Conservation (phyloP, 1,140 invertebrate genomes). For the Leptinotarsa lineolata region DNA sequence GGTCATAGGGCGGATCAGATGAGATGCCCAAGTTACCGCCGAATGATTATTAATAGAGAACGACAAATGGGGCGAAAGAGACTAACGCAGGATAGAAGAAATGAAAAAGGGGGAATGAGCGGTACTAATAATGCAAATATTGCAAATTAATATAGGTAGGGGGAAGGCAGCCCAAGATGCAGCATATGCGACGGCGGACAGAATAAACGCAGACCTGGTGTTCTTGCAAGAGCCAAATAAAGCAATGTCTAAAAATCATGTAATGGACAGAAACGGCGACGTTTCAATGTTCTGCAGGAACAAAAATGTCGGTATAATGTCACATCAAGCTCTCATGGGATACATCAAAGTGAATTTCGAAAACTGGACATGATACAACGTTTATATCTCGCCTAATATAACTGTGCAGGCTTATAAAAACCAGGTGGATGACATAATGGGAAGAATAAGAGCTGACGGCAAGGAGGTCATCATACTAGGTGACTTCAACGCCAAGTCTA, state of each 20-base stretch:
- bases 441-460: background rate
- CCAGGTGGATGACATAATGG: background rate
- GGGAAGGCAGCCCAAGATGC: background rate
- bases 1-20: slow-evolving; percentile 1
- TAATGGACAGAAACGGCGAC: background rate
- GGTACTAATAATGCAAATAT: background rate
- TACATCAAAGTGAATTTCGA: background rate
- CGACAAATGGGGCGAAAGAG: too few species aligned
- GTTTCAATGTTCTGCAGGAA: background rate
- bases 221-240: background rate
- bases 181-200: background rate
- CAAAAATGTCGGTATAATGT: background rate
- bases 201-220: background rate
- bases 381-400: background rate
- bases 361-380: background rate
- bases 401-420: background rate
- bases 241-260: background rate
- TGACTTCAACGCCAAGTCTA: background rate
- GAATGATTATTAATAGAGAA: background rate
- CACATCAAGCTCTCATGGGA: background rate
- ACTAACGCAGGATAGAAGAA: too few species aligned
- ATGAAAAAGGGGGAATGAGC: background rate
- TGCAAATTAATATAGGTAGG: background rate
- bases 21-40: background rate
- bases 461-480: background rate